Evolutionary conservation across 2,797 vertebrate genomes (phyloP), one percentile per base, ranked within the genome.

Genomic region (Lagorchestes hirsutus): DNA sequence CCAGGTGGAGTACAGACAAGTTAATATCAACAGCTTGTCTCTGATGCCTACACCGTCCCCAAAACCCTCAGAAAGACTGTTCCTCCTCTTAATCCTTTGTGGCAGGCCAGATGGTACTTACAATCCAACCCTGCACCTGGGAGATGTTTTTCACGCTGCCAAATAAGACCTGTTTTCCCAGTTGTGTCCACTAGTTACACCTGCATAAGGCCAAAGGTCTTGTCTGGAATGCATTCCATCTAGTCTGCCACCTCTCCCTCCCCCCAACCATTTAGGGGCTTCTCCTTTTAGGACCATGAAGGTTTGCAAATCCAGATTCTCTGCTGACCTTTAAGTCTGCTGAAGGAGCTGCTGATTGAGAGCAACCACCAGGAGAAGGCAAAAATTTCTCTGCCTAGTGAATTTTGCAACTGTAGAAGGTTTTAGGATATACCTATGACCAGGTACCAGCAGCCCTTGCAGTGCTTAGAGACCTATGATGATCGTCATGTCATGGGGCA

Each of bases 71-170:
- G 91, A 96, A 93, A 95, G 91, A 96, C 54, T 94, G 59, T 97
- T 90, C 96, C 94, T 97, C 90, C 90, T 90, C 93, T 96, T 96
- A 97, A 96, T 98, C 97, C 97, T 98, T 96, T 90, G 97, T 95
- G 97, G 96, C 96, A 92, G 92, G 96, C 97, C 98, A 98, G 98
- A 98, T 98, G 98, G 98, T 74, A 94, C 95, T 97, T 97, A 97
- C 97, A 98, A 96, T 94, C 97, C 96, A 96, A 74, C 82, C 34
- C 59, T 92, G 93, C 97, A 95, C 93, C 95, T 94, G 97, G 97
- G 97, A 98, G 57, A 97, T 98, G 97, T 97, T 97, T 98, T 96
- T 94, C 96, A 90, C 10, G 92, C 93, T 92, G 55, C 97, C 96
- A 96, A 96, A 97, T 97, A 97, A 97, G 97, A 96, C 28, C 12